A percentile compares a stretch with the other conserved stretches of the same genome.
Conservation (phyloP, 2,113 vertebrate genomes). For the Condylura cristata region DNA sequence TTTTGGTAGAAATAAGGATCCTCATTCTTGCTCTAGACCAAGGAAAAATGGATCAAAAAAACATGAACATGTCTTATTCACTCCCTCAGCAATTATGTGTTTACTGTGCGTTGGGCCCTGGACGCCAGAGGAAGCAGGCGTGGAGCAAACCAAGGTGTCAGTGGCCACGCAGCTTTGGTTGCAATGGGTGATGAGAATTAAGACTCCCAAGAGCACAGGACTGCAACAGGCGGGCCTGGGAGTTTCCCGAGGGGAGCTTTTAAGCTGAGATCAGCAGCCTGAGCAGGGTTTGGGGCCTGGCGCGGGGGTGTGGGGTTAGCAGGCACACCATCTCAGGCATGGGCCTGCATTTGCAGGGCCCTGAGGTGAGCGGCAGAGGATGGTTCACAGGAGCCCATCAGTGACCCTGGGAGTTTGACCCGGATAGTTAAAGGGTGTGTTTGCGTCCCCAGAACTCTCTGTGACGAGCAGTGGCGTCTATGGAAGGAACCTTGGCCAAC, state of each 20-base stretch:
- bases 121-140: background rate
- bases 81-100: background rate
- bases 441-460: background rate
- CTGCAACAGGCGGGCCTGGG: background rate
- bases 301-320: background rate
- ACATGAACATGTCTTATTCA: background rate
- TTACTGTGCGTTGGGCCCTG: background rate
- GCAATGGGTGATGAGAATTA: background rate
- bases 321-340: background rate
- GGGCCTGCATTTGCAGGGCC: background rate
- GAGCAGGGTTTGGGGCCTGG: background rate
- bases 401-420: background rate
- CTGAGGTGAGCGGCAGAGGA: rapidly evolving
- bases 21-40: background rate
- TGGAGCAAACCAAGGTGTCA: background rate
- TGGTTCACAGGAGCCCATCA: background rate
- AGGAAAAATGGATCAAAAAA: background rate
- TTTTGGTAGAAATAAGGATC: background rate
- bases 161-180: background rate
- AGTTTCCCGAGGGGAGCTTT: background rate
- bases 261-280: background rate
- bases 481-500: background rate
- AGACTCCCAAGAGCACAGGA: background rate
- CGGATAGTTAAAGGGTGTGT: background rate
- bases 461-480: background rate